Percentiles rank a stretch among this genome's conserved stretches.
Conservation (phyloP, 2,797 vertebrate species). For the Potorous gilbertii region DNA sequence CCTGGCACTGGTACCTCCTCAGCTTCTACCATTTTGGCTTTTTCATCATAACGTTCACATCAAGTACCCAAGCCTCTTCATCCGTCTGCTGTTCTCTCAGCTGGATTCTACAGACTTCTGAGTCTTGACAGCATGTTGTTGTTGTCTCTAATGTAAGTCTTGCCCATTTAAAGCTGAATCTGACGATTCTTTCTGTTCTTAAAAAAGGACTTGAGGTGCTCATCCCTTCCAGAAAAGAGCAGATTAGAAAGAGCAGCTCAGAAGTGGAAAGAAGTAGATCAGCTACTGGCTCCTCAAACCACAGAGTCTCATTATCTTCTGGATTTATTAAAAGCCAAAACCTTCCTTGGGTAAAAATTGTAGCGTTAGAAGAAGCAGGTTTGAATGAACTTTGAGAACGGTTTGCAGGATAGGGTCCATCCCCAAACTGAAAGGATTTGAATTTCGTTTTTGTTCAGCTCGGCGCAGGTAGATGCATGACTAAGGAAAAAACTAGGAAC, state of each 20-base stretch:
- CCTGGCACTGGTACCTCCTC: slow-evolving; percentile 8
- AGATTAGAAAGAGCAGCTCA: slow-evolving; percentile 62
- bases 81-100: slow-evolving; percentile 11
- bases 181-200: slow-evolving; percentile 54
- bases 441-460: slow-evolving; percentile 43
- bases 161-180: slow-evolving; percentile 56
- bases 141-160: slow-evolving; percentile 66
- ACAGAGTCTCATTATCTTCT: not conserved
- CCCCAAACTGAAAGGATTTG: slow-evolving; percentile 34
- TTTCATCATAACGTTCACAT: not conserved
- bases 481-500: slow-evolving; percentile 12
- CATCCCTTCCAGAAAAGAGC: slow-evolving; percentile 59
- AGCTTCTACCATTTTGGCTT: slow-evolving; percentile 42
- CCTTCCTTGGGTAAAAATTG: slow-evolving; percentile 13
- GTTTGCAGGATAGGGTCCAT: not conserved
- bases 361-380: not conserved
- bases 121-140: slow-evolving; percentile 57
- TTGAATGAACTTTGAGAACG: slow-evolving; percentile 34
- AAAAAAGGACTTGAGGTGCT: slow-evolving; percentile 63
- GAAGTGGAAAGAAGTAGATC: slow-evolving; percentile 66
- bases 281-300: slow-evolving; percentile 14
- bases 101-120: slow-evolving; percentile 50
- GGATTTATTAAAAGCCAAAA: not conserved
- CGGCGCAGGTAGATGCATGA: not conserved
- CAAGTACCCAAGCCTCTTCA: slow-evolving; percentile 35